Percentiles rank a stretch among this genome's conserved stretches.
These are phyloP conservation scores for Sinocyclocheilus rhinocerous DNA, from an alignment of 2,113 vertebrate genomes.

Conservation along the genomic window DNA sequence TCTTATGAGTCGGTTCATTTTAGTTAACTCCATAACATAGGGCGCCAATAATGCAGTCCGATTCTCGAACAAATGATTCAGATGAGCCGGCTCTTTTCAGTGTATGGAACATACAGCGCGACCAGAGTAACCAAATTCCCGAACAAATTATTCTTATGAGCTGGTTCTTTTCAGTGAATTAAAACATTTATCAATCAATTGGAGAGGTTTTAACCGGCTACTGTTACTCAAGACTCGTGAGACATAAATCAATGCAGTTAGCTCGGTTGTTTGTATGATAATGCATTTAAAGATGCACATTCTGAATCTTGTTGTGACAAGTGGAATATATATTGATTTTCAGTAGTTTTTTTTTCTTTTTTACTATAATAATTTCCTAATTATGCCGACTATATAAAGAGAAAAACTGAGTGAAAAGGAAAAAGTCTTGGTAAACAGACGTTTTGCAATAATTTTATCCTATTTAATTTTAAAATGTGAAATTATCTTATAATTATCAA, in stretches of 20 bases:
- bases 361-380: neutral
- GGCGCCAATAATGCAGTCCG: neutral
- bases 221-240: neutral
- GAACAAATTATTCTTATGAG: neutral
- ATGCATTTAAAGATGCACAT: neutral
- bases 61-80: neutral
- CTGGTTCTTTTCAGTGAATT: neutral
- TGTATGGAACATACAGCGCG: neutral
- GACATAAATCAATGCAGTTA: neutral
- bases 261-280: neutral
- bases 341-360: no score
- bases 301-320: neutral
- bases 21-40: neutral
- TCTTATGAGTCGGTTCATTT: neutral
- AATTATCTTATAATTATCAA: neutral
- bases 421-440: neutral
- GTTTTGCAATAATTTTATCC: no score
- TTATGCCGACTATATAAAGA: neutral
- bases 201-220: neutral
- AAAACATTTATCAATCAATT: neutral
- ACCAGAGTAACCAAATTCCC: neutral
- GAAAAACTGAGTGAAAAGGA: neutral
- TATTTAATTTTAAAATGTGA: no score
- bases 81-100: neutral
- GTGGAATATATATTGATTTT: no score